These are phyloP conservation scores for Aleiodes sp. DNA, from an alignment of 1,140 invertebrate genomes.

Conservation along the genomic window DNA sequence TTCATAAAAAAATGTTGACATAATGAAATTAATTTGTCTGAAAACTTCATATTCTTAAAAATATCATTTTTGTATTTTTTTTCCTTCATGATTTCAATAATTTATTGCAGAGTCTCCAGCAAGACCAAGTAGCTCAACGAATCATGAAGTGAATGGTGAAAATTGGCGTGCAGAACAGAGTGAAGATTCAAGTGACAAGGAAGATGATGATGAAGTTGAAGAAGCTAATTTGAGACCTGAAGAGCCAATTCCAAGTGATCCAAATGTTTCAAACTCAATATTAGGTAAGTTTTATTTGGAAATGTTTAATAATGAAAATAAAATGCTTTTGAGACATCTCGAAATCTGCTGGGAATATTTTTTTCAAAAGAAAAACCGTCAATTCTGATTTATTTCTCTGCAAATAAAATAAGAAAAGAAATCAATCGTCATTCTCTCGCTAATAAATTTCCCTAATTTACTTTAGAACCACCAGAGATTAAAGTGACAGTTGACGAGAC, in stretches of 20 bases:
- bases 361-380: background rate
- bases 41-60: too few species aligned
- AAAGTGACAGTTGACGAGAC: slow-evolving; percentile 29
- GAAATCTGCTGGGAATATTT: too few species aligned
- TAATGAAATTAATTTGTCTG: too few species aligned
- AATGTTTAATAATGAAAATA: too few species aligned
- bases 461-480: slow-evolving; percentile 27
- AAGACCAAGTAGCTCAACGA: background rate
- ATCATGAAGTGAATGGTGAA: slow-evolving; percentile 26
- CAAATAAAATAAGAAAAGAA: background rate
- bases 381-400: background rate
- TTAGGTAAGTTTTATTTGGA: slow-evolving; percentile 15
- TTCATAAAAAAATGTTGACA: too few species aligned
- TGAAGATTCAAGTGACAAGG: slow-evolving; percentile 32
- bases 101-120: background rate
- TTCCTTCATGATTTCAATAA: background rate
- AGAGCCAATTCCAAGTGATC: background rate
- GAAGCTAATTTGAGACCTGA: slow-evolving; percentile 20
- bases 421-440: background rate
- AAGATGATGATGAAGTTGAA: slow-evolving; percentile 36
- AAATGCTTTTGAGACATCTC: too few species aligned
- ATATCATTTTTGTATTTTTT: too few species aligned
- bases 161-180: slow-evolving; percentile 23
- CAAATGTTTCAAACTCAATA: background rate
- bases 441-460: background rate